Evolutionary conservation across 2,113 vertebrate genomes (phyloP).

Genomic region (Leiothrix lutea): DNA sequence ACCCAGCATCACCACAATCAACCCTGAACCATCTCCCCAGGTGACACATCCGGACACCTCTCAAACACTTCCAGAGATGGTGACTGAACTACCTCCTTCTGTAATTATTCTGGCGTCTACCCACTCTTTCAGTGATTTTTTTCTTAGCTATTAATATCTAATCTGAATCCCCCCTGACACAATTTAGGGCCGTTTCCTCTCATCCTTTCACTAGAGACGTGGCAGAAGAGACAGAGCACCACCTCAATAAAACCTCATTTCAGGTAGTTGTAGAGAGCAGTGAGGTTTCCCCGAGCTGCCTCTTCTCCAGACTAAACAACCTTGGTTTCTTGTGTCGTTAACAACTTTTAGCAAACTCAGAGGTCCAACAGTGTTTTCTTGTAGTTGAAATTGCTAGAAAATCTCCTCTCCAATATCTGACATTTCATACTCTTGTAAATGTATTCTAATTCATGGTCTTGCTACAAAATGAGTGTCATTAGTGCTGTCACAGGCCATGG

Average conservation of each 20-base stretch:
- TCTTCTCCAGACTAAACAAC: neutral
- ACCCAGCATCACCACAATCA: neutral
- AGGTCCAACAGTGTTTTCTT: conserved; percentile 7
- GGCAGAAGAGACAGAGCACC: neutral
- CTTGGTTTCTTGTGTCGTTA: neutral
- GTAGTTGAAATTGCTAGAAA: conserved; percentile 60
- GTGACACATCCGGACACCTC: neutral
- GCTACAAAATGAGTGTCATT: conserved; percentile 92
- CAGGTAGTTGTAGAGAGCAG: neutral
- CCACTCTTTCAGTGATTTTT: neutral
- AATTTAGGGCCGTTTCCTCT: neutral
- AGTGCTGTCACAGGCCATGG: conserved; percentile 83
- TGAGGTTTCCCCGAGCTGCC: neutral
- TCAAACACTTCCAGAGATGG: neutral
- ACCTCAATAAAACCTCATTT: neutral
- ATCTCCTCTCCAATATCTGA: conserved; percentile 72
- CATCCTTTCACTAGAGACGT: neutral
- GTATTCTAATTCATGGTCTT: conserved; percentile 83
- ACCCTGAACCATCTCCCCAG: neutral
- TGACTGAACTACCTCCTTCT: neutral
- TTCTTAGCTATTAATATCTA: neutral
- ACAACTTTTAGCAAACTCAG: conserved; percentile 31
- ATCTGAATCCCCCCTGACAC: neutral
- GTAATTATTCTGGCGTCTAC: neutral
- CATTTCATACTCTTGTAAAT: conserved; percentile 83